Evolutionary conservation across 2,888 invertebrate species (phyloP), one percentile per base, ranked within the genome.

Genomic region (Megalurothrips usitatus): DNA sequence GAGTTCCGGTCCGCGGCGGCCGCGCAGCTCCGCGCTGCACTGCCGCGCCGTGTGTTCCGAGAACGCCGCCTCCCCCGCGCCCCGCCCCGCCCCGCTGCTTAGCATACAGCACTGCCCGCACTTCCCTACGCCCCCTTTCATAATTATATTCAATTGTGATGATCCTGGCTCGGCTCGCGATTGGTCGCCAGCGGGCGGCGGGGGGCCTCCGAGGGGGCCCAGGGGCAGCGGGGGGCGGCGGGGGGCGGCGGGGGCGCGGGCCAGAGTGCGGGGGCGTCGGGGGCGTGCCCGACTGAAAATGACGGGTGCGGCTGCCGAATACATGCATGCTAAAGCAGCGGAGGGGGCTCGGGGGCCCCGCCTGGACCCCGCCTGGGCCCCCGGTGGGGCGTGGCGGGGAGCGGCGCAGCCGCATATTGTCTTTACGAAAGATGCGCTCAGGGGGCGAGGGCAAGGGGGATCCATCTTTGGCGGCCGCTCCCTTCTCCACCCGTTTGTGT

Each of bases 61-160:
- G 34, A 43, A 43, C 34, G 52, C 52, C 52, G 52, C 52, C 17
- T 52, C 52, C 52, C 14, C 52, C 52, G 52, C 52, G 6, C 52
- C 52, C 63, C 47, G 34, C 79, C 34, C 6, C 34, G 6, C 34
- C 6, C 34, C 6, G 34, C 34, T 43, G 34, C 34, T 43, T 43
- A 80, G 49, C 79, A 79, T 82, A 58, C 79, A 52, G 81, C 75
- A 81, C 80, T 19, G 6, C 6, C 58, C 58, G 58, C 17, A 58
- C 19, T 14, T 19, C 58, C 58, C 58, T 19, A 14, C 58, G 19
- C 58, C 58, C 19, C 14, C 58, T 17, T 19, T 58, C 58, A 19
- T 58, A 58, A 58, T 58, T 58, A 58, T 58, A 58, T 58, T 58
- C 58, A 58, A 58, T 58, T 58, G 58, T 58, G 58, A 58, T 58